Base-by-base conservation (phyloP, 2,113 vertebrate genomes). In the Burhinus oedicnemus region DNA sequence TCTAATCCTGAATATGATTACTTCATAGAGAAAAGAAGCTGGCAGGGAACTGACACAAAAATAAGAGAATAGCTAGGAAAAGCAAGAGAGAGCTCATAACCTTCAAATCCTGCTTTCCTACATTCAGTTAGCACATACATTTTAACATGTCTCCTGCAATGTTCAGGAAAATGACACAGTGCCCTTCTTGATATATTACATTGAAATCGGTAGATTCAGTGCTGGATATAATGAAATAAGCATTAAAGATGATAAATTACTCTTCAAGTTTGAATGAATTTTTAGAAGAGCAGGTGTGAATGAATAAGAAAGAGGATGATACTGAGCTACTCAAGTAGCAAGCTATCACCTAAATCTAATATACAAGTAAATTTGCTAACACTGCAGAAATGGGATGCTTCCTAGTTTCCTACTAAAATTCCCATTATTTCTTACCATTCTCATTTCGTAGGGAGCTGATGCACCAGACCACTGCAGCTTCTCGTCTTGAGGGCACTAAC, bases 1-100 rank as follows among this genome's bases (percentile, higher is more conserved):
- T 38, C 47, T 91, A 89, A 91, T 91, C 40, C 66, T 54, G 87
- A 91, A 95, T 52, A 71, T 49, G 77, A 84, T 92, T 90, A 74
- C 40, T 94, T 95, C 60, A 69, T 76, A 40, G 21, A 79, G 40
- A 84, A 91, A 72, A 87, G 60, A 62, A 64, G n/a, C 61, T 91
- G 86, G 44, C 92, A 89, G 36, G 38, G 60, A 95, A 58, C 44
- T 34, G 27, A 64, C 55, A 22, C 14, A 30, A 87, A 94, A 91
- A 93, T 78, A 78, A 89, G 2, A 84, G 47, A 90, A 84, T 36
- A 84, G 27, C 58, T 79, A 84, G 89, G 44, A 89, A 90, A 95
- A 92, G 17, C 62, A 90, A 76, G 34, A 68, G 54, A 61, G 52
- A 60, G 34, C 77, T 93, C 72, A 90, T 92, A 91, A 84, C 75